Evolutionary conservation across 2,113 vertebrate genomes (phyloP).

Genomic region (Holacanthus passer): DNA sequence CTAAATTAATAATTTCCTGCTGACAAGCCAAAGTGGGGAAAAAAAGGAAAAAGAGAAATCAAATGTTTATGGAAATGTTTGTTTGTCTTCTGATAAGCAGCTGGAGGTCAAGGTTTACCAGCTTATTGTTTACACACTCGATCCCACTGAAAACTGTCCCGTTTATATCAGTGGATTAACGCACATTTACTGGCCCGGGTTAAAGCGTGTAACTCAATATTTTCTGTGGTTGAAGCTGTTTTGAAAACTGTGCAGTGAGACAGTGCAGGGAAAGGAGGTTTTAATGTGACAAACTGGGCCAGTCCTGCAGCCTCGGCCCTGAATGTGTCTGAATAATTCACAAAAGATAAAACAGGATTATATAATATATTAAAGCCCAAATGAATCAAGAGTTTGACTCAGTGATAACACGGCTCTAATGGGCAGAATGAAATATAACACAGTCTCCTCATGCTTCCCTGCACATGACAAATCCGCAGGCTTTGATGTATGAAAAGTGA

Average conservation of each 20-base stretch:
- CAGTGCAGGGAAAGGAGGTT: not conserved
- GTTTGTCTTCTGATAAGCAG: not conserved
- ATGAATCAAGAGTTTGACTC: not conserved
- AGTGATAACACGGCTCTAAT: not conserved
- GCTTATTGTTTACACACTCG: slow-evolving; percentile 11
- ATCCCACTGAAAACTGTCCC: not conserved
- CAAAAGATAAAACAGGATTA: not conserved
- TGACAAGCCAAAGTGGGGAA: not conserved
- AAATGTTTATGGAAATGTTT: not conserved
- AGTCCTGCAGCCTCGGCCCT: slow-evolving; percentile 26
- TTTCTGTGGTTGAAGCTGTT: not conserved
- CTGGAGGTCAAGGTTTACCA: slow-evolving; percentile 31
- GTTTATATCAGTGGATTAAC: slow-evolving; percentile 7
- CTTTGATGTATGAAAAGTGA: slow-evolving; percentile 48
- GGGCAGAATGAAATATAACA: slow-evolving; percentile 37
- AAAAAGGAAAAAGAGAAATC: not conserved
- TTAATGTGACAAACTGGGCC: slow-evolving; percentile 18
- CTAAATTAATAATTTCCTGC: not conserved
- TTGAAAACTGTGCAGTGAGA: not conserved
- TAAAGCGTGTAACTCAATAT: not conserved
- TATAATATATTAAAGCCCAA: not conserved
- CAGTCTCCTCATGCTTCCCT: slow-evolving; percentile 38
- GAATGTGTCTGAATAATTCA: not conserved
- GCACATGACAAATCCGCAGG: slow-evolving; percentile 38
- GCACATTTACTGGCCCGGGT: not conserved